Percentiles rank a stretch among this genome's conserved stretches.
phyloP scores from a whole-genome alignment of 2,888 invertebrate species.

The Emmelina monodactyla region DNA sequence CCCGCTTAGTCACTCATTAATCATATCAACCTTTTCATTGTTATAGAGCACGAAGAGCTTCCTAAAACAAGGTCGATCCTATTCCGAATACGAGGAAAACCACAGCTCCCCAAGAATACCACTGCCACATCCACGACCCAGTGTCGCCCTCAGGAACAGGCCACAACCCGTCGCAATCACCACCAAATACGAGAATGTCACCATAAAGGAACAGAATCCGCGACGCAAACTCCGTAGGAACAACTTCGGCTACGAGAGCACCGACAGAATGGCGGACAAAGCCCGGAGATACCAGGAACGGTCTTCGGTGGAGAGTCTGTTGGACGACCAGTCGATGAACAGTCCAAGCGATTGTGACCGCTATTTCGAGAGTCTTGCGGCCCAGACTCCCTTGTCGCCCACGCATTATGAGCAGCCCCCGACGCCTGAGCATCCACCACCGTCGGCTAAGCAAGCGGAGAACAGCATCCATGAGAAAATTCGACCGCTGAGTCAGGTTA shows the following conservation, averaged over 20 bases:
- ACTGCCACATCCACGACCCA: slow-evolving; percentile 44
- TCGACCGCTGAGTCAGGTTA: slow-evolving; percentile 88
- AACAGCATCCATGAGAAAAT: slow-evolving; percentile 90
- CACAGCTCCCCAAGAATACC: slow-evolving; percentile 50
- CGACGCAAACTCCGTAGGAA: slow-evolving; percentile 72
- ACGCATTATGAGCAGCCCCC: slow-evolving; percentile 92
- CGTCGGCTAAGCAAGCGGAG: slow-evolving; percentile 88
- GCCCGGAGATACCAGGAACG: slow-evolving; percentile 57
- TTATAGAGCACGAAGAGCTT: slow-evolving; percentile 62
- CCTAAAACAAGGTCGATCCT: slow-evolving; percentile 72
- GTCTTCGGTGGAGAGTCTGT: slow-evolving; percentile 68
- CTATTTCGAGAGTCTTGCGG: slow-evolving; percentile 43
- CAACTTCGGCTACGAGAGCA: slow-evolving; percentile 69
- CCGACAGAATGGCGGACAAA: slow-evolving; percentile 45
- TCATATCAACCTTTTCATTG: too few species aligned
- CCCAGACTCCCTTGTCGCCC: slow-evolving; percentile 79
- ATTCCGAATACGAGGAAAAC: slow-evolving; percentile 63
- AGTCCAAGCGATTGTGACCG: slow-evolving; percentile 57
- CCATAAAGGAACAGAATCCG: slow-evolving; percentile 76
- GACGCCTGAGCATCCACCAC: slow-evolving; percentile 94
- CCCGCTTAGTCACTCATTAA: too few species aligned
- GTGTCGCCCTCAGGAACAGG: slow-evolving; percentile 51
- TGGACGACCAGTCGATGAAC: slow-evolving; percentile 66
- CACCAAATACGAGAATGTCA: slow-evolving; percentile 75
- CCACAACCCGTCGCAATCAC: slow-evolving; percentile 77